phyloP scores from a whole-genome alignment of 2,888 invertebrate species.

The Drosophila anceps region DNA sequence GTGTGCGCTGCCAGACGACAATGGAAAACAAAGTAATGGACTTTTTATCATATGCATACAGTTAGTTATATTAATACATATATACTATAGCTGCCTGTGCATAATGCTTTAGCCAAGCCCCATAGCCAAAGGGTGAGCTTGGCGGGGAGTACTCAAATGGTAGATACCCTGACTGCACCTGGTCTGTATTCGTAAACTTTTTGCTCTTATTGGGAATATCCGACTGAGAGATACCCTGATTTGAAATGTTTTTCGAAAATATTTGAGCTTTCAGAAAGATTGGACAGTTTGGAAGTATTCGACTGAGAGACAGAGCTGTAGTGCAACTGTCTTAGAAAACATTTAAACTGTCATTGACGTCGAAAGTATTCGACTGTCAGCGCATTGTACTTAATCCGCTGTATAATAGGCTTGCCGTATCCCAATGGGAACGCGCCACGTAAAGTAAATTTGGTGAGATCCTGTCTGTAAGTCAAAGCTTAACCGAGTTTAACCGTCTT shows the following conservation, averaged over 20 bases:
- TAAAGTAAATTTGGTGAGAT: neutral
- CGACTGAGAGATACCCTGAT: neutral
- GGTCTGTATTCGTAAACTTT: neutral
- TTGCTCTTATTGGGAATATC: neutral
- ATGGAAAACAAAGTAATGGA: slow-evolving; percentile 16
- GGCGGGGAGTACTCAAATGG: neutral
- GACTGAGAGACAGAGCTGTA: neutral
- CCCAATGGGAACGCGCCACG: neutral
- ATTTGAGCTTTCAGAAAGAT: no score
- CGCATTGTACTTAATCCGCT: neutral
- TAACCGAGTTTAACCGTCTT: neutral
- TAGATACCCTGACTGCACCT: neutral
- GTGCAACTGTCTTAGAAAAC: no score
- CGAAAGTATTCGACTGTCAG: no score
- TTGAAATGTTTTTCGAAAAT: neutral
- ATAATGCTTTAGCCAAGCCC: slow-evolving; percentile 14
- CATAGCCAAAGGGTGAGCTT: neutral
- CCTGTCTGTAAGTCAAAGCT: neutral
- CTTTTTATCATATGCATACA: slow-evolving; percentile 2
- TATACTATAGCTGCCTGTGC: slow-evolving; percentile 24
- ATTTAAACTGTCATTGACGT: neutral
- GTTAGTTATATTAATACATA: slow-evolving; percentile 8
- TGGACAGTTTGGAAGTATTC: fast-evolving
- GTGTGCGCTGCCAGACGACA: slow-evolving; percentile 47
- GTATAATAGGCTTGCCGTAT: neutral